These are phyloP conservation scores for Arenaria interpres DNA, from an alignment of 2,113 vertebrate genomes.

Conservation along the genomic window DNA sequence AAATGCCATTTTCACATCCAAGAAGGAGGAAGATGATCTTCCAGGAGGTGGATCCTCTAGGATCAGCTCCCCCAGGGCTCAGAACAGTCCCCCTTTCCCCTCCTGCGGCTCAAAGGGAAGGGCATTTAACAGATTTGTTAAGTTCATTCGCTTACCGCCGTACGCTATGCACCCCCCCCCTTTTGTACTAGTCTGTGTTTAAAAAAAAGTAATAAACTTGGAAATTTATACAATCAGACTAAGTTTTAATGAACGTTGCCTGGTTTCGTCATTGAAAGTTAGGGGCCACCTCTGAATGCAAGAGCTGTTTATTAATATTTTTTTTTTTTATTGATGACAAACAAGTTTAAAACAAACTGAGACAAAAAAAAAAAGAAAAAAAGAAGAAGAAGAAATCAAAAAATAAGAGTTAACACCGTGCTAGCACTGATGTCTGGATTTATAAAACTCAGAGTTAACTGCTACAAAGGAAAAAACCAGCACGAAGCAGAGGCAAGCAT, in stretches of 20 bases:
- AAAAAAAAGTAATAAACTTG: constrained; percentile 45
- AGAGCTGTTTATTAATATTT: constrained; percentile 72
- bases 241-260: constrained; percentile 31
- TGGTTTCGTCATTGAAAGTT: background rate
- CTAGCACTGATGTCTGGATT: constrained; percentile 69
- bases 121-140: background rate
- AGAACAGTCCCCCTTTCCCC: too few species aligned
- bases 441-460: constrained; percentile 60
- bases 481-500: constrained; percentile 78
- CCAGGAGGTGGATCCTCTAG: background rate
- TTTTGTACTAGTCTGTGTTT: constrained; percentile 58
- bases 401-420: constrained; percentile 58
- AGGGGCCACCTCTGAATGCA: constrained; percentile 31
- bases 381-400: background rate
- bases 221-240: constrained; percentile 52
- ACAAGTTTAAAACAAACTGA: constrained; percentile 80
- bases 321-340: constrained; percentile 75
- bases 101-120: background rate
- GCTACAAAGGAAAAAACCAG: constrained; percentile 69
- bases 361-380: constrained; percentile 68
- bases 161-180: background rate
- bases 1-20: rapidly evolving
- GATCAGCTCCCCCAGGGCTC: rapidly evolving
- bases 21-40: background rate
- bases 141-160: background rate